Conservation (phyloP, 2,797 vertebrate species). For the Lacerta bilineata region DNA sequence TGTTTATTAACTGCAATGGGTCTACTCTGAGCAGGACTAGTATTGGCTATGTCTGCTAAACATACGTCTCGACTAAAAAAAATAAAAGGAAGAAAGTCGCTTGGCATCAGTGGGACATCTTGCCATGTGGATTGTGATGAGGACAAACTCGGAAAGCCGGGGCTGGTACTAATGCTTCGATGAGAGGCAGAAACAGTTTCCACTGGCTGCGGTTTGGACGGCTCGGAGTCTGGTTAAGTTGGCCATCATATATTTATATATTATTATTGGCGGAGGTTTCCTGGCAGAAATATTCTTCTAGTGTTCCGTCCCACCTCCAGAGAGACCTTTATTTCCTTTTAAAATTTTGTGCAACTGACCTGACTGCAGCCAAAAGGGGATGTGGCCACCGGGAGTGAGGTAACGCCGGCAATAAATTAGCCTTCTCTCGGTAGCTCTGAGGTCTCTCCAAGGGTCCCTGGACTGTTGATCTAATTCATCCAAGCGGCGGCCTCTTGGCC, state of each 20-base stretch:
- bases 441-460: background rate
- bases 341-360: background rate
- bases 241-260: background rate
- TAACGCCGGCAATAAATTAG: no score
- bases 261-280: background rate
- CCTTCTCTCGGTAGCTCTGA: no score
- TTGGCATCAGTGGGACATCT: background rate
- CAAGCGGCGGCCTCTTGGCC: background rate
- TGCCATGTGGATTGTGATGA: background rate
- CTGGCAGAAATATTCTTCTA: background rate
- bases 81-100: no score
- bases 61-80: no score
- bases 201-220: background rate
- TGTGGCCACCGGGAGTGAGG: background rate
- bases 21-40: no score
- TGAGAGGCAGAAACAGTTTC: background rate
- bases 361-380: background rate
- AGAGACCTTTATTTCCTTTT: background rate
- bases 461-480: background rate
- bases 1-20: no score
- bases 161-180: background rate
- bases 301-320: background rate
- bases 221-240: background rate
- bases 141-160: background rate
- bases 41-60: no score